Percentiles rank a stretch among this genome's conserved stretches.
phyloP scores from a whole-genome alignment of 2,888 invertebrate genomes.

The Sinohyriopsis cumingii region DNA sequence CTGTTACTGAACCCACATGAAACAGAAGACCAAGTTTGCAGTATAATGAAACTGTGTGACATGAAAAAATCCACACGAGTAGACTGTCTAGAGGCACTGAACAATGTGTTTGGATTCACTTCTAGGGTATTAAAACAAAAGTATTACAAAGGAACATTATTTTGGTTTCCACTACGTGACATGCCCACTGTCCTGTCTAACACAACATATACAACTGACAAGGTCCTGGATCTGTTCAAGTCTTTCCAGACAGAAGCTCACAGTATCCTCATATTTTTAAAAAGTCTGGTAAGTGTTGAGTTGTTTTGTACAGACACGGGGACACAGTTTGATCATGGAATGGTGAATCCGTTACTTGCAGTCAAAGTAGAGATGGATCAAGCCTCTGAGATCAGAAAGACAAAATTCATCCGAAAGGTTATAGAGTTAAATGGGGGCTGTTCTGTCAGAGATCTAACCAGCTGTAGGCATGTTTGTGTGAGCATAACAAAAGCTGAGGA shows the following conservation, averaged over 20 bases:
- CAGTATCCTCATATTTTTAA: too few relatives aligned
- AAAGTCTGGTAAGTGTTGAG: conserved; percentile 49
- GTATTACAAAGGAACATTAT: conserved; percentile 56
- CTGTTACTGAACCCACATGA: conserved; percentile 26
- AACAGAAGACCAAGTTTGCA: conserved; percentile 10
- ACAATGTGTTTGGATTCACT: conserved; percentile 7
- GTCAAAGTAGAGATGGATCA: too few relatives aligned
- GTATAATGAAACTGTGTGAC: conserved; percentile 8
- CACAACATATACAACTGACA: conserved; percentile 44
- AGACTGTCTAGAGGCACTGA: conserved; percentile 32
- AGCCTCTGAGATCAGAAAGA: too few relatives aligned
- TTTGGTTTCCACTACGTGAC: conserved; percentile 63
- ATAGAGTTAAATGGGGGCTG: background rate
- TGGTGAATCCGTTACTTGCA: too few relatives aligned
- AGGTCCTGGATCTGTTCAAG: conserved; percentile 39
- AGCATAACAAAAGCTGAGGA: background rate
- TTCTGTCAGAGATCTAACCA: background rate
- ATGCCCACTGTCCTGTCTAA: conserved; percentile 49
- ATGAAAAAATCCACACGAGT: conserved; percentile 11
- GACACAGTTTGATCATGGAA: background rate
- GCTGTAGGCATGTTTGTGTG: too few relatives aligned
- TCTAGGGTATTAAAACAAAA: conserved; percentile 28
- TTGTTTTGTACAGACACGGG: conserved; percentile 24
- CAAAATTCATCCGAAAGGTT: background rate
- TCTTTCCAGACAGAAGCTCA: too few relatives aligned